Percentiles rank a stretch among this genome's conserved stretches.
phyloP scores from a whole-genome alignment of 2,113 vertebrate species.

The Acrocephalus arundinaceus region DNA sequence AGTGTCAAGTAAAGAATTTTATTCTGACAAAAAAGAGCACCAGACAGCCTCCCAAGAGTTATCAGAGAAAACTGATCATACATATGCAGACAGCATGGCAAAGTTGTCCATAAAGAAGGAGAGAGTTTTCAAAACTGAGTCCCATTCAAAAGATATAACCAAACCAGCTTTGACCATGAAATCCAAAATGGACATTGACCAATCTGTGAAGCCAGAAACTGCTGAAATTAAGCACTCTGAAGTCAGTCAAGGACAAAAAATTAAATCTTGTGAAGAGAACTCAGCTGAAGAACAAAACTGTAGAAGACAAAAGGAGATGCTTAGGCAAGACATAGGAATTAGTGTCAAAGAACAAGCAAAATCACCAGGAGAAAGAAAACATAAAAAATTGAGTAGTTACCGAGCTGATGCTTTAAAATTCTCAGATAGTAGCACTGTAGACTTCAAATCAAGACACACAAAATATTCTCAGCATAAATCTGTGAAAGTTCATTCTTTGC shows the following conservation, averaged over 20 bases:
- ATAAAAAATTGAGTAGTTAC: background rate
- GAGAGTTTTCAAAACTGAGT: background rate
- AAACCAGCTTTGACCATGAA: background rate
- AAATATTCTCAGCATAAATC: constrained; percentile 7
- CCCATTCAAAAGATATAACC: background rate
- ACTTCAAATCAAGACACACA: background rate
- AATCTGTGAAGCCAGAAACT: background rate
- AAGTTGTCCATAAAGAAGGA: background rate
- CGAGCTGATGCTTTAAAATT: background rate
- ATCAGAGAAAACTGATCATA: background rate
- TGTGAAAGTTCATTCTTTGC: background rate
- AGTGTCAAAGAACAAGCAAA: background rate
- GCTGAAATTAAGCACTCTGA: constrained; percentile 4
- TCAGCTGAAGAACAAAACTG: background rate
- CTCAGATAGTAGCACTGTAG: background rate
- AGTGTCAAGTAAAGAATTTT: background rate
- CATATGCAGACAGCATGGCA: background rate
- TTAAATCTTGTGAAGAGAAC: background rate
- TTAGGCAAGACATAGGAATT: background rate
- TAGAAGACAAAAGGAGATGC: background rate
- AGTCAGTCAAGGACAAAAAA: constrained; percentile 19
- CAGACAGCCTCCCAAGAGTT: background rate
- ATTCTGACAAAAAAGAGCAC: background rate
- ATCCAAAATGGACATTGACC: background rate
- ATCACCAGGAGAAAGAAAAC: background rate